Base-by-base conservation (phyloP, 2,888 invertebrate genomes). In the Exephanes ischioxanthus region DNA sequence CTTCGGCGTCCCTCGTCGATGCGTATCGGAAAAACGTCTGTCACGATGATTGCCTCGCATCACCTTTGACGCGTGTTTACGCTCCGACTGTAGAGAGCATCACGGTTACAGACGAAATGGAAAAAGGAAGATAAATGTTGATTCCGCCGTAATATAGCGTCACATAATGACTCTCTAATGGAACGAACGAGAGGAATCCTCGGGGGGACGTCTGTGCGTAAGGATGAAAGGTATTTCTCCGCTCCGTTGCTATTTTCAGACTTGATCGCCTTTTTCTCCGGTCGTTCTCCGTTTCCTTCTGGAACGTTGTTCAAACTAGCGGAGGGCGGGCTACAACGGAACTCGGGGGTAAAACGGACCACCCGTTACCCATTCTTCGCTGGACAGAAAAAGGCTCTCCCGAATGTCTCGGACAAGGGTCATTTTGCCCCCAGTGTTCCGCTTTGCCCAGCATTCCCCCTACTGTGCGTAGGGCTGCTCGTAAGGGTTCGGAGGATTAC, bases 31-130 rank as follows among this genome's bases (percentile, higher is more conserved):
- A 53, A 77, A 77, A 77, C 16, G 76, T 77, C 67, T 53, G 67
- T 77, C 67, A 77, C 67, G 63, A 67, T 53, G 53, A 77, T 77
- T 77, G 76, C 76, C 67, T 55, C 67, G 19, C 76, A 67, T 77
- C 67, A 77, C 67, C 19, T 53, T 77, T 77, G 67, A 77, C n/a
- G 76, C 19, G 66, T 67, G 67, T 67, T 37, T 16, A 22, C 30
- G 30, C 45, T 19, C 33, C 22, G 30, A 30, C 66, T 19, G n/a
- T 22, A n/a, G 37, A 53, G 11, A 61, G 33, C 30, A 45, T 45
- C 61, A 16, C 33, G 26, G 33, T 4, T 14, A n/a, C 37, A 51
- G 53, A 67, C 9, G 37, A 37, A 53, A 37, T 53, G 33, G 22
- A 67, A 22, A 16, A 33, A 37, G 19, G 51, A 48, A 63, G n/a